Evolutionary conservation across 2,797 vertebrate genomes (phyloP).

Genomic region (Anguilla megastoma): DNA sequence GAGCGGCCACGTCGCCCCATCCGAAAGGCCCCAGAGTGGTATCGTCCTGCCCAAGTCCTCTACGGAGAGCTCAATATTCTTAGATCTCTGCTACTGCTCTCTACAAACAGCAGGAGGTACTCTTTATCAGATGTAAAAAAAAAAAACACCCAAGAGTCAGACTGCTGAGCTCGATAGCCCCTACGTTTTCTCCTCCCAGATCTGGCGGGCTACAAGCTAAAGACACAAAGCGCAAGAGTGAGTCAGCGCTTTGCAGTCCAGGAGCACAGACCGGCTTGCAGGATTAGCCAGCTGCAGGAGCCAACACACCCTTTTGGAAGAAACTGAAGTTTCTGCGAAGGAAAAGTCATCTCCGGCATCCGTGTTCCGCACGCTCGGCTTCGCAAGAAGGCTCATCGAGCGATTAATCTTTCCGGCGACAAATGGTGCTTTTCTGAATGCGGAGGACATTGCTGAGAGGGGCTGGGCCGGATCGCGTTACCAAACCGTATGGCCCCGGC

Average conservation of each 20-base stretch:
- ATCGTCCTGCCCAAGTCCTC: neutral
- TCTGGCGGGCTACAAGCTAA: neutral
- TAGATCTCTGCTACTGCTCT: neutral
- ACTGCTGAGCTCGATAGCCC: neutral
- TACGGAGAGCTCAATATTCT: neutral
- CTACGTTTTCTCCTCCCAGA: neutral
- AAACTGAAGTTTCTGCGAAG: neutral
- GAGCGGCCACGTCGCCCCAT: conserved; percentile 26
- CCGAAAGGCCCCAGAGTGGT: neutral
- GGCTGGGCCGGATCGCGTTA: conserved; percentile 75
- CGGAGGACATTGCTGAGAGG: conserved; percentile 66
- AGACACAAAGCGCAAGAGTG: neutral
- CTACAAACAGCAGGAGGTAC: neutral
- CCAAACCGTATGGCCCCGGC: conserved; percentile 58
- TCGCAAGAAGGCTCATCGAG: neutral
- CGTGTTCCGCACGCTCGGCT: neutral
- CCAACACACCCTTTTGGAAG: conserved; percentile 2
- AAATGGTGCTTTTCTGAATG: conserved; percentile 58
- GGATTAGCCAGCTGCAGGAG: neutral
- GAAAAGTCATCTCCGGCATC: neutral
- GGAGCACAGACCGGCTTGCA: neutral
- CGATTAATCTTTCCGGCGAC: conserved; percentile 50
- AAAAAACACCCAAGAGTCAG: neutral
- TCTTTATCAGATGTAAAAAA: neutral
- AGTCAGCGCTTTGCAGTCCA: neutral